Evolutionary conservation across 2,113 vertebrate genomes (phyloP).

Genomic region (Strix uralensis): DNA sequence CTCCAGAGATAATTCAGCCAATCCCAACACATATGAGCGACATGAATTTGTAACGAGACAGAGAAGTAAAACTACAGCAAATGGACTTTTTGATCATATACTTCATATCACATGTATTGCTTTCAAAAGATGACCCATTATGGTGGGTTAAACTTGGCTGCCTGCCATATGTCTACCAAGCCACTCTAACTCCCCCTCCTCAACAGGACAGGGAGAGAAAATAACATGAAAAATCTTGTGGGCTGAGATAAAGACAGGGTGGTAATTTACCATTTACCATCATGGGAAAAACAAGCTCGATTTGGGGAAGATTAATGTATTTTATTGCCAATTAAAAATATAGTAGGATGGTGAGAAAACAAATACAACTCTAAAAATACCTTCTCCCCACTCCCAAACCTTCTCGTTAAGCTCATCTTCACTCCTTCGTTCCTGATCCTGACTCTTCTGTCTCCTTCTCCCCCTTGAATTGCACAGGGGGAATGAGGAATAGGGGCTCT

Average conservation of each 20-base stretch:
- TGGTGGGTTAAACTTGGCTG: not conserved
- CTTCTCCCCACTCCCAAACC: not conserved
- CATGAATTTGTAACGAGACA: not conserved
- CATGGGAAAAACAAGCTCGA: rapidly evolving
- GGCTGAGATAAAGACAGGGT: not conserved
- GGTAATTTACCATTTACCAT: not conserved
- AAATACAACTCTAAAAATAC: not conserved
- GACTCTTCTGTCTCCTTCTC: not conserved
- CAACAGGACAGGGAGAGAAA: not conserved
- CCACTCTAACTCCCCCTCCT: not conserved
- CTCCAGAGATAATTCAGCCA: not conserved
- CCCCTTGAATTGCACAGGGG: rapidly evolving
- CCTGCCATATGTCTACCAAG: not conserved
- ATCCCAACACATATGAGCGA: not conserved
- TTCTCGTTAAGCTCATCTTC: not conserved
- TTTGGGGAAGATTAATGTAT: not conserved
- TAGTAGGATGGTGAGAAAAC: not conserved
- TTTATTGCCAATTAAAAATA: not conserved
- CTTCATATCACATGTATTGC: not conserved
- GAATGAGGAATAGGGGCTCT: rapidly evolving
- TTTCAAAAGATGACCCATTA: not conserved
- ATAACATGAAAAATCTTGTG: not conserved
- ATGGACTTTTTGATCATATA: not conserved
- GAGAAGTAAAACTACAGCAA: not conserved
- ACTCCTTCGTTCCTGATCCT: rapidly evolving